phyloP scores from a whole-genome alignment of 2,797 vertebrate genomes.

The Pseudochaenichthys georgianus region DNA sequence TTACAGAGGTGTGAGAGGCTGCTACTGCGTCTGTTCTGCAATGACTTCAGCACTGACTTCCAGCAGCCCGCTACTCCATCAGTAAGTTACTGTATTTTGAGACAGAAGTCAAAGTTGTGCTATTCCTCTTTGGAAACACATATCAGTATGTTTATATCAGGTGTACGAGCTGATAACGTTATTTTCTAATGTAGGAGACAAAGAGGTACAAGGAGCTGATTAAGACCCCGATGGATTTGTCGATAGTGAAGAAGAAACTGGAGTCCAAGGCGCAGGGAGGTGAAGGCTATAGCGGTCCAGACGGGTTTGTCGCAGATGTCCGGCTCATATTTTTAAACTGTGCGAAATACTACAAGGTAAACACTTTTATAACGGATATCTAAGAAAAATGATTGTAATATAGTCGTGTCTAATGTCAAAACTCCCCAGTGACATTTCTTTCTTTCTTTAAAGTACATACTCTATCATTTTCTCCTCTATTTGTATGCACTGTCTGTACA shows the following conservation, averaged over 20 bases:
- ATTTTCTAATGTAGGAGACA: constrained; percentile 74
- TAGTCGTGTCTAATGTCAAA: neutral
- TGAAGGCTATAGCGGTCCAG: constrained; percentile 84
- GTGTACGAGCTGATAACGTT: neutral
- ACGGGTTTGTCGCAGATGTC: constrained; percentile 91
- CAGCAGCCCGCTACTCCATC: constrained; percentile 92
- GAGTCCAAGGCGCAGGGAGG: constrained; percentile 84
- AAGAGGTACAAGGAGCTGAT: constrained; percentile 95
- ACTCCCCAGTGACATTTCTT: neutral
- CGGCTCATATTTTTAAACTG: constrained; percentile 98
- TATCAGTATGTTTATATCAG: neutral
- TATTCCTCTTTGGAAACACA: neutral
- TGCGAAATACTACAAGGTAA: constrained; percentile 96
- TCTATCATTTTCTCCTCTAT: neutral
- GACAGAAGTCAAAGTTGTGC: neutral
- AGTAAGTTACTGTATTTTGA: constrained; percentile 79
- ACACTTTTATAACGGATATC: neutral
- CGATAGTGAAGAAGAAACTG: constrained; percentile 90
- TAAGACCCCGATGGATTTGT: constrained; percentile 96
- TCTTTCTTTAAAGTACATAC: neutral
- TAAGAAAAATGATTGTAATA: neutral
- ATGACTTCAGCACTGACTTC: constrained; percentile 95
- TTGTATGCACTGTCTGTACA: constrained; percentile 58
- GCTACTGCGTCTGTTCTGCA: constrained; percentile 93
- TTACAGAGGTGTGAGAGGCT: constrained; percentile 93